Conservation (phyloP, 92 coral and sea anemone species). For the Paramuricea clavata region DNA sequence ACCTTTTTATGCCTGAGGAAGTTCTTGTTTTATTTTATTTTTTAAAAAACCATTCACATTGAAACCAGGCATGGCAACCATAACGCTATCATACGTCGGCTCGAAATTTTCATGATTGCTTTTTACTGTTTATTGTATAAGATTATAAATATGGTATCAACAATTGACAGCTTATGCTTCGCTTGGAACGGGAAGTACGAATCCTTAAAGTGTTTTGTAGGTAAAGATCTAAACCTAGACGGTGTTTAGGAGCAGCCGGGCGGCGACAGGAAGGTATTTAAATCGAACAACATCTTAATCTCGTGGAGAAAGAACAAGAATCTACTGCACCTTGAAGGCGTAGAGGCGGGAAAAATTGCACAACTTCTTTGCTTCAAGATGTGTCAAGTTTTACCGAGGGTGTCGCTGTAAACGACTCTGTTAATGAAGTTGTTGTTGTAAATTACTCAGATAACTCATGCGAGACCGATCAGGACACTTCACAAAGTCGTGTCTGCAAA, state of each 20-base stretch:
- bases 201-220: neutral
- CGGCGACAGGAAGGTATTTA: no score
- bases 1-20: no score
- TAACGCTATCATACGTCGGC: no score
- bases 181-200: neutral
- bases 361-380: neutral
- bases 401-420: neutral
- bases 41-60: no score
- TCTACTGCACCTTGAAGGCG: conserved; percentile 15
- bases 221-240: neutral
- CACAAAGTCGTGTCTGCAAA: neutral
- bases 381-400: no score
- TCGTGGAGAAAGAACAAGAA: conserved; percentile 7
- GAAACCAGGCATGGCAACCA: no score
- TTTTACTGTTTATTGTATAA: no score
- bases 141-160: no score
- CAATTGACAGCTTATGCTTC: no score
- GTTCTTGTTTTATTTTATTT: no score
- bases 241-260: no score
- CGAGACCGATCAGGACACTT: neutral
- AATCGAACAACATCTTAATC: conserved; percentile 1
- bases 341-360: neutral
- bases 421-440: neutral
- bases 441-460: neutral
- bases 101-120: no score